Conservation (phyloP, 1,140 invertebrate species). For the Trichonephila clavipes region DNA sequence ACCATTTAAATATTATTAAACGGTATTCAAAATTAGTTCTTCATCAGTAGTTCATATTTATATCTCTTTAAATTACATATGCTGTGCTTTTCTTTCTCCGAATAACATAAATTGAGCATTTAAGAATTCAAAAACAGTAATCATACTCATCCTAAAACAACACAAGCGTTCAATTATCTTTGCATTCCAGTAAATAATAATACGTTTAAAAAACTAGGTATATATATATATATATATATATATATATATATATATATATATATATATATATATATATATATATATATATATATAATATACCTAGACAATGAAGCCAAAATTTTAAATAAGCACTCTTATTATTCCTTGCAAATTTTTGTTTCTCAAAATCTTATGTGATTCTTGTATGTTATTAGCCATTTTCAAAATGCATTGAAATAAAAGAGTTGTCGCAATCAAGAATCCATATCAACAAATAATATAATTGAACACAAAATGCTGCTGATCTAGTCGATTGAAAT, state of each 20-base stretch:
- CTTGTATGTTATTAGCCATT: slow-evolving; percentile 2
- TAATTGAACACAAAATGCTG: too few species aligned
- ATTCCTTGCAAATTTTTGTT: neutral
- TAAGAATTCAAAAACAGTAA: neutral
- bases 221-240: too few species aligned
- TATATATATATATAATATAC: too few species aligned
- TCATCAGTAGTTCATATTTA: too few species aligned
- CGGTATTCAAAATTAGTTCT: too few species aligned
- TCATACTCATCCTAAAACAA: neutral
- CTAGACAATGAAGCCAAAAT: neutral
- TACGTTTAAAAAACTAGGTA: neutral
- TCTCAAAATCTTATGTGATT: neutral
- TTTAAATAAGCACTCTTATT: neutral
- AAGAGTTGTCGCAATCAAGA: neutral
- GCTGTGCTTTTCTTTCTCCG: neutral
- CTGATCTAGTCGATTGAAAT: too few species aligned
- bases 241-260: too few species aligned
- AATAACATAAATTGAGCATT: neutral
- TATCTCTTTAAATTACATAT: too few species aligned
- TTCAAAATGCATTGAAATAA: neutral
- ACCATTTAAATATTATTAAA: too few species aligned
- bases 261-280: too few species aligned
- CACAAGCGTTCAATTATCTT: neutral
- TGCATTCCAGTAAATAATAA: neutral
- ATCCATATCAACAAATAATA: too few species aligned